A percentile compares a stretch with the other conserved stretches of the same genome.
Evolutionary conservation across 2,888 invertebrate species (phyloP).

Genomic region (Lepidochrysops patricia): DNA sequence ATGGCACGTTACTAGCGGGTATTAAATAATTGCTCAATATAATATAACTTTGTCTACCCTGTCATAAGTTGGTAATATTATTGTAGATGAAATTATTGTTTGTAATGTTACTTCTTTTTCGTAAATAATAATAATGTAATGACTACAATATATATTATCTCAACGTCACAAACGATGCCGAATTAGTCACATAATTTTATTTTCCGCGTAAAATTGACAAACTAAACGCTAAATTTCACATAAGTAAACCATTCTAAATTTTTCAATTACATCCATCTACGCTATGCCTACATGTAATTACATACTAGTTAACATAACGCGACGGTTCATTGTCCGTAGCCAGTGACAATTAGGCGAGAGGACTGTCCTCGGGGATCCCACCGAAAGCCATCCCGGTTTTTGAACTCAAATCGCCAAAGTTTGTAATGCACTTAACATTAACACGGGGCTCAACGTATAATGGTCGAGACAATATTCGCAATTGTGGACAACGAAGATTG

Average conservation of each 20-base stretch:
- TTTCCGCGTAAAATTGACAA: neutral
- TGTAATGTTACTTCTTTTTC: no score
- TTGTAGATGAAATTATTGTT: no score
- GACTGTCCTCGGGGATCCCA: slow-evolving; percentile 15
- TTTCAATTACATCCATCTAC: no score
- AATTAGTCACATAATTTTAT: no score
- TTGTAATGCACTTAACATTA: slow-evolving; percentile 11
- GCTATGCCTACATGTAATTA: neutral
- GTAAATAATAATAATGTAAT: no score
- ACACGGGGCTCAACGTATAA: neutral
- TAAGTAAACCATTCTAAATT: no score
- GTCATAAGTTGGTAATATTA: neutral
- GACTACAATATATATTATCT: no score
- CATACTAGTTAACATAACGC: slow-evolving; percentile 25
- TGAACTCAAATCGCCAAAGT: slow-evolving; percentile 14
- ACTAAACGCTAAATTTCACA: no score
- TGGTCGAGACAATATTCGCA: neutral
- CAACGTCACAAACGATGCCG: no score
- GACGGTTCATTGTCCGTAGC: slow-evolving; percentile 41
- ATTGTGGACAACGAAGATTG: neutral
- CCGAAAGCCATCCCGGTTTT: slow-evolving; percentile 11
- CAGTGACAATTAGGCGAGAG: slow-evolving; percentile 32
- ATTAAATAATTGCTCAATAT: neutral
- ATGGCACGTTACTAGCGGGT: neutral
- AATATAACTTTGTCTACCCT: neutral